Evolutionary conservation across 2,797 vertebrate species (phyloP), one percentile per base, ranked within the genome.

Genomic region (Alfaro cultratus): DNA sequence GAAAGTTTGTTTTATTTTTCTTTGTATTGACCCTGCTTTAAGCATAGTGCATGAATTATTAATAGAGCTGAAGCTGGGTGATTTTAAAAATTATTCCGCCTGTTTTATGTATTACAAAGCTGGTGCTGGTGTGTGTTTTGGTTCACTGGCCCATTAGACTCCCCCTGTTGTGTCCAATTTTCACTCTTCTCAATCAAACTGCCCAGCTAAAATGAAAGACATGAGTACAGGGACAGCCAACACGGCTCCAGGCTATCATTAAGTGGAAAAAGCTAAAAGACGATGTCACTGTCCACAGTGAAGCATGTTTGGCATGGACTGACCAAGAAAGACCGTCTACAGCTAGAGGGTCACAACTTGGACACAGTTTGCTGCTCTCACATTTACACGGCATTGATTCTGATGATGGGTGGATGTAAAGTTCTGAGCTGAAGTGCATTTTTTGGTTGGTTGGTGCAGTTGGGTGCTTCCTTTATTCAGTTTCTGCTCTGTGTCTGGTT

Each of bases 401-500:
- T 62, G 21, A 68, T 67, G 9, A 67, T 39, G 18, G 31, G 21
- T 12, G 36, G 21, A 23, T 26, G 23, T 43, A 26, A 68, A 36
- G 36, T 6, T 68, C 36, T 23, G 26, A 41, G 39, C 23, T 2
- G 11, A 70, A 7, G 39, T n/a, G 67, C 26, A 15, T 76, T 76
- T 78, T 57, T 29, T 57, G 55, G 57, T 73, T 74, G 78, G 77
- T 72, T 62, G 70, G 21, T 73, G 68, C 78, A 82, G 74, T 77
- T 34, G 72, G 74, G 12, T 51, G 34, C 76, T 45, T 51, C 53
- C 53, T 57, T 57, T 29, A 62, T 70, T 75, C 51, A 31, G 53
- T 57, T n/a, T 31, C 43, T 67, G 26, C 60, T 78, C 57, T 84
- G 80, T 85, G 77, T 49, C 68, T 84, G 36, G 85, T 79, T 75